phyloP scores from a whole-genome alignment of 2,113 vertebrate genomes.

The Parus major region DNA sequence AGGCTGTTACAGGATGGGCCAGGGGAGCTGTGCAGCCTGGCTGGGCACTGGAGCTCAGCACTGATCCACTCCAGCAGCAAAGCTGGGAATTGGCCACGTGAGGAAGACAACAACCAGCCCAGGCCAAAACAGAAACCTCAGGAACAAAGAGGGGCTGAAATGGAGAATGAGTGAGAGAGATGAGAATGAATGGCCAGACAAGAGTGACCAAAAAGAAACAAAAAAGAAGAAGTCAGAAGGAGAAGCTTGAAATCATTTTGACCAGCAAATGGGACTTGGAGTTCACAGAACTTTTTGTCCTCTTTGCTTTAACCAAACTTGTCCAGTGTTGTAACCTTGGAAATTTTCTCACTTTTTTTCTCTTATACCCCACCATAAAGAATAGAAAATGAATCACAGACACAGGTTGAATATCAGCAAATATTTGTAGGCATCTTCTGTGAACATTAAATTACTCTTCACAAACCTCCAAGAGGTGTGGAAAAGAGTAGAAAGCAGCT shows the following conservation, averaged over 20 bases:
- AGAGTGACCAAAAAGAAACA: neutral
- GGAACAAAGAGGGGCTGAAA: neutral
- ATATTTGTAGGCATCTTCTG: neutral
- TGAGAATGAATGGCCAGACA: neutral
- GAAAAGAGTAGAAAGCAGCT: neutral
- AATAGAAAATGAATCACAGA: neutral
- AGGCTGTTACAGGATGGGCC: rapidly evolving
- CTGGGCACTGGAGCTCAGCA: neutral
- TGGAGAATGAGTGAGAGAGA: neutral
- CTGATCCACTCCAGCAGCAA: neutral
- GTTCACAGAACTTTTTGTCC: neutral
- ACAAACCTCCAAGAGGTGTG: neutral
- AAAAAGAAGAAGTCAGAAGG: neutral
- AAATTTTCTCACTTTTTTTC: neutral
- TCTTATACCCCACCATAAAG: neutral
- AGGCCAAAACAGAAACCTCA: neutral
- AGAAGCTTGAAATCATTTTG: neutral
- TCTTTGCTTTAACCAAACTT: neutral
- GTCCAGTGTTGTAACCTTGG: neutral
- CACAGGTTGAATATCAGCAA: neutral
- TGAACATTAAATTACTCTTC: neutral
- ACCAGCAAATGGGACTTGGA: neutral
- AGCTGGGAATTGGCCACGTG: neutral
- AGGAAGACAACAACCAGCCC: neutral
- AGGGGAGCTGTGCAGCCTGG: neutral